Percentiles rank a stretch among this genome's conserved stretches.
phyloP scores from a whole-genome alignment of 2,113 vertebrate species.

The Piprites chloris region DNA sequence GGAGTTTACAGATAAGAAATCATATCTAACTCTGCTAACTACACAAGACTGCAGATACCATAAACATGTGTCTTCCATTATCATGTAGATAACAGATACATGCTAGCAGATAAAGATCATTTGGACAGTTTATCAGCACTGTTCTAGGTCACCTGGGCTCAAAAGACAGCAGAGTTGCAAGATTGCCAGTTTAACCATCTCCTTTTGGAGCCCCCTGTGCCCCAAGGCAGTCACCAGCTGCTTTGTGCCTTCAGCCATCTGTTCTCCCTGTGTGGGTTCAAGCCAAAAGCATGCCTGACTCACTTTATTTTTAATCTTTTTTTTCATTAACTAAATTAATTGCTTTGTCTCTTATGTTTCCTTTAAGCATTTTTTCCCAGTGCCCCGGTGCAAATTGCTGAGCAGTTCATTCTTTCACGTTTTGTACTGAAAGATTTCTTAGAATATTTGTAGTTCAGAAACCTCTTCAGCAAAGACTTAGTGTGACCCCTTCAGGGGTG shows the following conservation, averaged over 20 bases:
- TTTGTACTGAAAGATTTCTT: not conserved
- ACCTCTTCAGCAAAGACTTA: not conserved
- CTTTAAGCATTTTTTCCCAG: not conserved
- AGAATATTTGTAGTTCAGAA: not conserved
- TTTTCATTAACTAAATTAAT: not conserved
- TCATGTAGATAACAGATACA: not conserved
- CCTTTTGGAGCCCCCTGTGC: not conserved
- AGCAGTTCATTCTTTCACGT: not conserved
- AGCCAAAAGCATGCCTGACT: not conserved
- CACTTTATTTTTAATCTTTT: not conserved
- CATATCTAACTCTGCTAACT: not conserved
- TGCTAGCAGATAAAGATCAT: not conserved
- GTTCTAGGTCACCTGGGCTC: conserved; percentile 2
- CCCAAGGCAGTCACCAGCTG: conserved; percentile 18
- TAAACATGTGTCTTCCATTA: not conserved
- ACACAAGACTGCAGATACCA: not conserved
- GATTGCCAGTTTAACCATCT: not conserved
- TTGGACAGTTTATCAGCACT: not conserved
- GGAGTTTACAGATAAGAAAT: conserved; percentile 24
- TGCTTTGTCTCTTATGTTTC: not conserved
- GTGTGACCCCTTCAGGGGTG: not conserved
- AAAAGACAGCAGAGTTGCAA: not conserved
- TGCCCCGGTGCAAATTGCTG: not conserved
- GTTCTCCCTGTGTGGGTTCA: not conserved
- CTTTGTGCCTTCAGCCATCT: conserved; percentile 25